Conservation (phyloP, 2,113 vertebrate species). For the Grallaria varia region DNA sequence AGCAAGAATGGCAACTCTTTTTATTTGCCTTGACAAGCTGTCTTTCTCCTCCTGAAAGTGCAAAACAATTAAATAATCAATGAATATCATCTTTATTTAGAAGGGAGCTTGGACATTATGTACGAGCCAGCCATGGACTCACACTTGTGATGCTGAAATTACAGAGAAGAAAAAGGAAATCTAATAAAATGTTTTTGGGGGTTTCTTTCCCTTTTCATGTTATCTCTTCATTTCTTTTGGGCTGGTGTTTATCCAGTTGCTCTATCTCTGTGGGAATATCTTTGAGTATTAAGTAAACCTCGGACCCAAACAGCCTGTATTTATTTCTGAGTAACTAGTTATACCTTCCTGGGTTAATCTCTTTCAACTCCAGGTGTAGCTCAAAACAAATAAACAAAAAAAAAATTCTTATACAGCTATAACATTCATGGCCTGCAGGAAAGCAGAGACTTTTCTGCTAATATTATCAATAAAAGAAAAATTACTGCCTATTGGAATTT, state of each 20-base stretch:
- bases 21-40: neutral
- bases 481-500: neutral
- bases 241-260: neutral
- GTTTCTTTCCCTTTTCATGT: neutral
- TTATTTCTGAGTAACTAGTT: neutral
- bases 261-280: neutral
- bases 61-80: neutral
- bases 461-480: neutral
- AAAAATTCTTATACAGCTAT: neutral
- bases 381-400: no score
- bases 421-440: neutral
- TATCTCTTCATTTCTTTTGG: neutral
- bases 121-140: neutral
- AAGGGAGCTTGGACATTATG: neutral
- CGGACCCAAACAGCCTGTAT: neutral
- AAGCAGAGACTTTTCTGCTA: neutral
- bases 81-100: neutral
- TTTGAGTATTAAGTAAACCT: neutral
- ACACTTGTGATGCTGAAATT: neutral
- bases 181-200: neutral
- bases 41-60: neutral
- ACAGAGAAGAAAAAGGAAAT: neutral
- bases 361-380: neutral
- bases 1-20: neutral
- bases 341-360: neutral